Conservation (phyloP, 2,113 vertebrate genomes). For the Alethe castanea region DNA sequence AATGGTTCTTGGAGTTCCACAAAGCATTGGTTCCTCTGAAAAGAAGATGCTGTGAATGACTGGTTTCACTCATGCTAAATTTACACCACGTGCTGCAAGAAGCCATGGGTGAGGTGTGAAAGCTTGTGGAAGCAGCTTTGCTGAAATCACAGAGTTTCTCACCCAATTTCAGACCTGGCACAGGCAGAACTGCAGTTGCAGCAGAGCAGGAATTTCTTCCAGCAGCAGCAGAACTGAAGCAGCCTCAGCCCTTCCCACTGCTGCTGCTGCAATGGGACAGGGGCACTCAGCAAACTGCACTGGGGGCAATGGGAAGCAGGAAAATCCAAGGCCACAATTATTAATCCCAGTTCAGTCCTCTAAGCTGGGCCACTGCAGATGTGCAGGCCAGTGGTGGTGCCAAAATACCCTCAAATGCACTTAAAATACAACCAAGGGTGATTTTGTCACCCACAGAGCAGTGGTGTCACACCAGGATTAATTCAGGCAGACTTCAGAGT, state of each 20-base stretch:
- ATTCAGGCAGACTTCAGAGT: not conserved
- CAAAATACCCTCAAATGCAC: not conserved
- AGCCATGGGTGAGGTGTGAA: not conserved
- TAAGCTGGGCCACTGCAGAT: not conserved
- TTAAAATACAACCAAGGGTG: not conserved
- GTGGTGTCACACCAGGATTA: not conserved
- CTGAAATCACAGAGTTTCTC: conserved; percentile 4
- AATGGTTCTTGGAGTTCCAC: not conserved
- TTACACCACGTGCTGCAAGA: not conserved
- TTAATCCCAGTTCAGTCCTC: not conserved
- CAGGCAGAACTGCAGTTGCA: not conserved
- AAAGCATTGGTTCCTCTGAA: not conserved
- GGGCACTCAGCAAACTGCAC: not conserved
- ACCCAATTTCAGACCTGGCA: not conserved
- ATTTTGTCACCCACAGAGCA: not conserved
- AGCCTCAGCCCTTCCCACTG: not conserved
- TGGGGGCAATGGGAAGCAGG: not conserved
- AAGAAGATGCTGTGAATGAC: not conserved
- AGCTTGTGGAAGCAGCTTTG: not conserved
- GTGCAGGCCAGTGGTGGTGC: not conserved
- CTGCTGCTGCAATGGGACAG: not conserved
- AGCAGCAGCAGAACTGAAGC: not conserved
- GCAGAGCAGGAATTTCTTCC: not conserved
- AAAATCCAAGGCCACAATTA: not conserved
- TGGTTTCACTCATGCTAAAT: not conserved